Evolutionary conservation across 2,888 invertebrate genomes (phyloP), one percentile per base, ranked within the genome.

Genomic region (Andrena hattorfiana): DNA sequence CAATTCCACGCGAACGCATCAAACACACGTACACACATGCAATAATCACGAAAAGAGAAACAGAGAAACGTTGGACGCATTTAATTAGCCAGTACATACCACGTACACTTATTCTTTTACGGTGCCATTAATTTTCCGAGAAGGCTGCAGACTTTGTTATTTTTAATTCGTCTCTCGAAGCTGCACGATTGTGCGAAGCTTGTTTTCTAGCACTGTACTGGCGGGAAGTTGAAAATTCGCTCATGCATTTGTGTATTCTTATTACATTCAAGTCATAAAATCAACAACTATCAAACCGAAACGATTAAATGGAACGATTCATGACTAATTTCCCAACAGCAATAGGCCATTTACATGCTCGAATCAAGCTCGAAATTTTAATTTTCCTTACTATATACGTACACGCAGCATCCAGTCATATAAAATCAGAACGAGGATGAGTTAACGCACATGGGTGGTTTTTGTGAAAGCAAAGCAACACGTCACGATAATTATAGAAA

Each of bases 21-120:
- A 60, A 60, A 35, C 2, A 60, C 35, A 69, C 26, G 32, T 28
- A 62, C 23, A 71, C 60, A 42, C 51, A 49, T n/a, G 30, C 28
- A 28, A 28, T 60, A 60, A 16, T 30, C 60, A 16, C 42, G 42
- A 42, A 42, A 42, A 42, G 42, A 42, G 42, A 42, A 42, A 16
- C 16, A 42, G 16, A 16, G 16, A 42, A 42, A 42, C 16, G 42
- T 42, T 42, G 42, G 16, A 16, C 60, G 28, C 16, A 30, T 60
- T 16, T 16, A 60, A 30, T 7, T 30, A 60, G 1, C 3, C 30
- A 30, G 2, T 42, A 42, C 42, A 42, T 49, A 62, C 13, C 28
- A 35, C 13, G 30, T 16, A 23, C 23, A 63, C 32, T 32, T 32
- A 63, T 63, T 51, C 26, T 72, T 35, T 26, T 20, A 54, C 26